Base-by-base conservation (phyloP, 2,888 invertebrate species). In the Seladonia tumulorum region DNA sequence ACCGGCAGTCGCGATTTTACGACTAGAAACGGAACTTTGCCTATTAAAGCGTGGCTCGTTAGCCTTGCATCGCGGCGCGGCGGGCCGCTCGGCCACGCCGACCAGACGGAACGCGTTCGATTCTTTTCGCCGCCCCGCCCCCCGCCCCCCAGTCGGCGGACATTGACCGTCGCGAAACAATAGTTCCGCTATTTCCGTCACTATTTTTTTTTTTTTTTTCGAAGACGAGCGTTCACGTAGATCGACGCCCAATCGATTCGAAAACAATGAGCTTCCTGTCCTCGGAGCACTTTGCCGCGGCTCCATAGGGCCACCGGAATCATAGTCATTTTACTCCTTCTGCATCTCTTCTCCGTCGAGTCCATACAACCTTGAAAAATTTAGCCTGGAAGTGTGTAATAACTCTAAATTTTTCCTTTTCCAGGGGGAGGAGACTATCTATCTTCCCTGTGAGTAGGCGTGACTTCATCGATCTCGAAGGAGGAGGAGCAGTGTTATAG, bases 11-110 rank as follows among this genome's bases (percentile, higher is more conserved):
- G 80, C 84, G 83, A 82, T 90, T 92, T 92, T 91, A 89, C 88
- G 83, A 86, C 80, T 87, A 81, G 81, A 82, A 86, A 87, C 88
- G 83, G 82, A 90, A 90, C 83, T 90, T 90, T 81, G 90, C 87
- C 89, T 84, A 90, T 90, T 90, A 90, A 89, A 84, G 83, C 86
- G 78, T 73, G 85, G 85, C 87, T 90, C 89, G 89, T 90, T 90
- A 90, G 78, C 79, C 70, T 16, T 76, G 71, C 85, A 76, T 53
- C 73, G 72, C 76, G 66, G 25, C n/a, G 47, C 29, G 49, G 22
- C 35, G 49, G 29, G 49, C 35, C 73, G 49, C 49, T n/a, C 22
- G 66, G 66, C 42, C 22, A 4, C 12, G 70, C n/a, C 70, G 68
- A 22, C 63, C 57, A 63, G 76, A 63, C 76, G 76, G 57, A 25